Conservation (phyloP, 2,797 vertebrate species). For the Poecilia wingei region DNA sequence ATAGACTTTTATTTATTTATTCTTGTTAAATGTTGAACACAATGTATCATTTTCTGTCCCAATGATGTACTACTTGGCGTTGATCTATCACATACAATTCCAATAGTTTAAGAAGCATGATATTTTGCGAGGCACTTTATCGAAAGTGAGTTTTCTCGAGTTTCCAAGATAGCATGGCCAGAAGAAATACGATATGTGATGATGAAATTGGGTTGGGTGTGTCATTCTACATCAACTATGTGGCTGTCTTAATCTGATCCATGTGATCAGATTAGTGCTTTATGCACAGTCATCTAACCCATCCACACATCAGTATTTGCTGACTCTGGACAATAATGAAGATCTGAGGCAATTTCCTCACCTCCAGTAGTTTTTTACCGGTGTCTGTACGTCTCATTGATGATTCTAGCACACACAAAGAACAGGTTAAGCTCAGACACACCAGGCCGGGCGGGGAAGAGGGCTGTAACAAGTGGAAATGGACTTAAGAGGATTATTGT, state of each 20-base stretch:
- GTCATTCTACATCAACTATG: conserved; percentile 1
- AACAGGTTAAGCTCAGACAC: conserved; percentile 42
- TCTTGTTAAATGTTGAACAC: neutral
- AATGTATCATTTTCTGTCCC: neutral
- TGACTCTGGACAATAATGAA: neutral
- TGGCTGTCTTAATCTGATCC: conserved; percentile 5
- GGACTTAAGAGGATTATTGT: conserved; percentile 79
- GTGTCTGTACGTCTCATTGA: conserved; percentile 7
- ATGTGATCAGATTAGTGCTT: conserved; percentile 13
- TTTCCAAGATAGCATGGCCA: too few relatives aligned
- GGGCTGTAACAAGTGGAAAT: conserved; percentile 61
- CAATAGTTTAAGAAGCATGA: neutral
- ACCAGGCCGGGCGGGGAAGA: conserved; percentile 16
- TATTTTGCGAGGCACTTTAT: neutral
- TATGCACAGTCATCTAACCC: neutral
- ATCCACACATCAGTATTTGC: conserved; percentile 9
- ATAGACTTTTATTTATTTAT: neutral
- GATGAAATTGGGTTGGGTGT: neutral
- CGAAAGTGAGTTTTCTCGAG: neutral
- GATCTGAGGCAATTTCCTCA: neutral
- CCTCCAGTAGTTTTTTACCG: neutral
- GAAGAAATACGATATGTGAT: neutral
- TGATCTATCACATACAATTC: neutral
- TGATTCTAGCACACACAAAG: conserved; percentile 16
- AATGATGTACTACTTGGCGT: neutral